Conservation (phyloP, 2,888 invertebrate species). For the Nyleta sp. region DNA sequence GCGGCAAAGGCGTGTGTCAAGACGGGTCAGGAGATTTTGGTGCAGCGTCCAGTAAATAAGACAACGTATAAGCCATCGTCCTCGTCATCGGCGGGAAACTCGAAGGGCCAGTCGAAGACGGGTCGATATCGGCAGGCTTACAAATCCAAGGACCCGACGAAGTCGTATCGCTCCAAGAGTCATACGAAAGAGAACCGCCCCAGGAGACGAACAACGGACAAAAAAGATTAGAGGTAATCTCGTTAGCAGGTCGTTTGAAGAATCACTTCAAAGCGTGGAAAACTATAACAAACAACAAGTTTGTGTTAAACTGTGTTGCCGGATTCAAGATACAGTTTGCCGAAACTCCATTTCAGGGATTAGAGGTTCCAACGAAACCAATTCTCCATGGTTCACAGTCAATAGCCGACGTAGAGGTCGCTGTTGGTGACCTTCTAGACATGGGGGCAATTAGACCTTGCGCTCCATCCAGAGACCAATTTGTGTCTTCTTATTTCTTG, state of each 20-base stretch:
- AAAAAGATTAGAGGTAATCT: constrained; percentile 10
- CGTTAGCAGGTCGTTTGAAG: constrained; percentile 1
- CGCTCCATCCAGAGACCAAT: constrained; percentile 20
- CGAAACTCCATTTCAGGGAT: background rate
- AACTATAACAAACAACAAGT: constrained; percentile 3
- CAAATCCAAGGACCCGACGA: background rate
- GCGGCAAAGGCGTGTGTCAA: constrained; percentile 5
- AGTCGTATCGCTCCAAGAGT: background rate
- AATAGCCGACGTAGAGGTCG: background rate
- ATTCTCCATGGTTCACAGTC: background rate
- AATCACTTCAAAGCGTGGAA: background rate
- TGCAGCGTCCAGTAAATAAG: background rate
- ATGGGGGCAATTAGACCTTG: constrained; percentile 28
- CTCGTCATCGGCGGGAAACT: constrained; percentile 7
- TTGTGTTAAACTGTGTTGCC: constrained; percentile 5
- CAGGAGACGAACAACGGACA: background rate
- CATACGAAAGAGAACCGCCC: background rate
- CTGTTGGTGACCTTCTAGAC: background rate
- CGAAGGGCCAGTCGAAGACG: background rate
- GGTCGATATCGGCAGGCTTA: background rate
- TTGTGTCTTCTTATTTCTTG: constrained; percentile 49
- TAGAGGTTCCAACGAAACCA: background rate
- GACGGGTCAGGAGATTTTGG: constrained; percentile 6
- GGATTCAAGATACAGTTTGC: background rate
- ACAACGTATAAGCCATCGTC: background rate